Conservation (phyloP, 2,797 vertebrate genomes). For the Coreius guichenoti region DNA sequence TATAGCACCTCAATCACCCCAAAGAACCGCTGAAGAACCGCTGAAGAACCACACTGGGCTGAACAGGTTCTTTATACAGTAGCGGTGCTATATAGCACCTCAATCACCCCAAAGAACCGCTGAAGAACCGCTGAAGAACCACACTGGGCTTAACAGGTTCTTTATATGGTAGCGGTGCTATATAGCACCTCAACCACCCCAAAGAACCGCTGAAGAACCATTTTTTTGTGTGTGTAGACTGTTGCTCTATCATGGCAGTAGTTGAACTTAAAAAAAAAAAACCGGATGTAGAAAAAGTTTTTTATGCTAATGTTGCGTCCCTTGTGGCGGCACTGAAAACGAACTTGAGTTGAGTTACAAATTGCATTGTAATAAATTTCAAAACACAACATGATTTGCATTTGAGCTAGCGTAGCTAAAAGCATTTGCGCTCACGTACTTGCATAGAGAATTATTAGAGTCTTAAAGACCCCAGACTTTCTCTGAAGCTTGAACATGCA, state of each 20-base stretch:
- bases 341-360: constrained; percentile 6
- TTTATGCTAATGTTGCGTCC: constrained; percentile 12
- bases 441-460: neutral
- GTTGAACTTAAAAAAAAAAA: constrained; percentile 4
- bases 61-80: too few species aligned
- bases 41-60: too few species aligned
- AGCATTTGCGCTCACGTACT: neutral
- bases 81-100: too few species aligned
- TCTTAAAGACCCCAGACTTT: neutral
- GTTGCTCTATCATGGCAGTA: neutral
- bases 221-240: neutral
- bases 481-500: neutral
- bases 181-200: too few species aligned
- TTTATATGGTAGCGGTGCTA: too few species aligned
- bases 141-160: too few species aligned
- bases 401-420: neutral
- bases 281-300: neutral
- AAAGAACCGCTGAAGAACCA: too few species aligned
- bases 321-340: neutral
- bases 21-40: too few species aligned
- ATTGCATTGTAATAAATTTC: constrained; percentile 4
- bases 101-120: too few species aligned
- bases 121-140: too few species aligned
- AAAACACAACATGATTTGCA: neutral
- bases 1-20: too few species aligned